Conservation (phyloP, 1,140 invertebrate species). For the Drosophila asahinai region DNA sequence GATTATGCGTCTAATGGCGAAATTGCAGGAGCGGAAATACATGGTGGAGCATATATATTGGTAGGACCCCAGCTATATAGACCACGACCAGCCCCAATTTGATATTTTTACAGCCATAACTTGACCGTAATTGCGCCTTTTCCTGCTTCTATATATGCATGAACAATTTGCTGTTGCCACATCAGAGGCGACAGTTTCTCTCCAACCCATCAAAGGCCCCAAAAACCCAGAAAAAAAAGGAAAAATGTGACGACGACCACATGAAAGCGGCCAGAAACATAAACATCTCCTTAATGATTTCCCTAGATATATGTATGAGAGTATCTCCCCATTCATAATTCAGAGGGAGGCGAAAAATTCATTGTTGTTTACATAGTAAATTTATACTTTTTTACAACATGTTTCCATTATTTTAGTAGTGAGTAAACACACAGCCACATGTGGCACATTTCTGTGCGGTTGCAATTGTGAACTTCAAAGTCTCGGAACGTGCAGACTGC, state of each 20-base stretch:
- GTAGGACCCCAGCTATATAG: conserved; percentile 16
- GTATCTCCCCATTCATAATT: conserved; percentile 70
- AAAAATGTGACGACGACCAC: conserved; percentile 76
- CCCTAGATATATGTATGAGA: conserved; percentile 29
- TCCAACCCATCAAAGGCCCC: conserved; percentile 52
- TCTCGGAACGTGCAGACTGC: conserved; percentile 65
- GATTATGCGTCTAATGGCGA: conserved; percentile 78
- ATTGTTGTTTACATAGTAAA: conserved; percentile 82
- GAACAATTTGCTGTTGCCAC: conserved; percentile 71
- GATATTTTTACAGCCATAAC: conserved; percentile 68
- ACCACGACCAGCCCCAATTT: conserved; percentile 45
- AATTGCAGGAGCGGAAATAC: conserved; percentile 58
- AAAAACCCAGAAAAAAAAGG: conserved; percentile 27
- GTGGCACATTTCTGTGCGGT: conserved; percentile 62
- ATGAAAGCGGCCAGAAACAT: conserved; percentile 73
- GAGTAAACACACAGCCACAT: conserved; percentile 70
- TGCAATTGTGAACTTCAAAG: conserved; percentile 71
- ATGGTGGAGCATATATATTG: conserved; percentile 4
- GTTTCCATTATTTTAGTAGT: conserved; percentile 83
- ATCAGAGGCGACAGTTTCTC: conserved; percentile 66
- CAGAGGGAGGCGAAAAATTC: conserved; percentile 46
- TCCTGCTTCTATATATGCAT: conserved; percentile 4
- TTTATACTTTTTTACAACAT: conserved; percentile 83
- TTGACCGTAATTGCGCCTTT: conserved; percentile 70
- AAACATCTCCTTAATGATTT: conserved; percentile 82